Evolutionary conservation across 2,113 vertebrate species (phyloP), one percentile per base, ranked within the genome.

Genomic region (Syngnathoides biaculeatus): DNA sequence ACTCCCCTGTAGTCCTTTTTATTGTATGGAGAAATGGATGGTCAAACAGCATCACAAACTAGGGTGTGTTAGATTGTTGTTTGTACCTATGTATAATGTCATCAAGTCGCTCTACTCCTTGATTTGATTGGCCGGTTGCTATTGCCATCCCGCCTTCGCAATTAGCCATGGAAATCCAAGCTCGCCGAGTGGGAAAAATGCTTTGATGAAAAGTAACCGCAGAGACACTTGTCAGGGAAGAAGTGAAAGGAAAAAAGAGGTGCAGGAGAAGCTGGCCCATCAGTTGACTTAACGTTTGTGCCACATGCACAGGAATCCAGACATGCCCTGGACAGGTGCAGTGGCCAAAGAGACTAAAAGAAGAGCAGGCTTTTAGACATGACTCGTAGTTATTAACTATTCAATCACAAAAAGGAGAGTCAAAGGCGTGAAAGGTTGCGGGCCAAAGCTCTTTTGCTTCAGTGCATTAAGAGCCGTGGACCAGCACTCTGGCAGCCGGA

Each of bases 381-480:
- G 84, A 90, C 87, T 90, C 87, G 81, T 84, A 88, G 90, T 91
- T 91, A 91, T 92, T 90, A 93, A 90, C 83, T 90, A 92, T 92
- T 92, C 92, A 90, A 87, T 92, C 92, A 91, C 88, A 90, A 90
- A 86, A 91, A 91, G 87, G 87, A 85, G 84, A 89, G 87, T 80
- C 82, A 84, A 91, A 89, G 90, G 90, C 87, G 90, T 91, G 89
- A 91, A 92, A 92, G 91, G 89, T 90, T 92, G 91, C 79, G 82
- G 87, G 90, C 90, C 84, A 81, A 91, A 91, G 90, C 90, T 90
- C 90, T 92, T 92, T 92, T 92, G 90, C 90, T 90, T 87, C 90
- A 90, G 86, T 89, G 90, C 91, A 92, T 92, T 92, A 92, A 92
- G 85, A 92, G 90, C 85, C 85, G 10, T 71, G 84, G 87, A 88